Conservation (phyloP, 2,888 invertebrate species). For the Litoditis marina region DNA sequence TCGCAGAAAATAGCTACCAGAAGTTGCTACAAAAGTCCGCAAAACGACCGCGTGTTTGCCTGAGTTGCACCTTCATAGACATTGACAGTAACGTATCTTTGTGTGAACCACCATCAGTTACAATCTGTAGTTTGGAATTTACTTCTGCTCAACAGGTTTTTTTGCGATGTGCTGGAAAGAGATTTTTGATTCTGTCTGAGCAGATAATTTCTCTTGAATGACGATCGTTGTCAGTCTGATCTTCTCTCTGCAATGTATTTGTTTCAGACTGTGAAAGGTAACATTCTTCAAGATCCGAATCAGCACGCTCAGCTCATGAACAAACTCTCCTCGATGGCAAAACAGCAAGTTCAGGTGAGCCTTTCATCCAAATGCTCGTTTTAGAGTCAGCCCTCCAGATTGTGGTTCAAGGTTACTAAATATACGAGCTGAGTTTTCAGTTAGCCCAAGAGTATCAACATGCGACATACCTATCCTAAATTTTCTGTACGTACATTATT, state of each 20-base stretch:
- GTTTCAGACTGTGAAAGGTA: slow-evolving; percentile 25
- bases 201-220: background rate
- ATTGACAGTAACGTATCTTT: background rate
- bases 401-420: background rate
- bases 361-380: background rate
- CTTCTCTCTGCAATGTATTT: background rate
- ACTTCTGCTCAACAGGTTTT: no score
- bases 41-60: background rate
- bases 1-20: no score
- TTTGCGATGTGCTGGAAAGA: no score
- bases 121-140: no score
- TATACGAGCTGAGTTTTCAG: background rate
- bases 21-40: no score
- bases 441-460: no score
- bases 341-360: slow-evolving; percentile 3
- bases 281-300: slow-evolving; percentile 40
- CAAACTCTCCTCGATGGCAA: slow-evolving; percentile 30
- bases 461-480: no score
- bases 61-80: background rate
- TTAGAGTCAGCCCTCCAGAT: no score
- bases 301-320: slow-evolving; percentile 44
- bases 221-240: background rate
- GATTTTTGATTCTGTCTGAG: no score
- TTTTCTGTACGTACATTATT: no score
- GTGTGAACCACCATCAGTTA: no score